A percentile compares a stretch with the other conserved stretches of the same genome.
Conservation (phyloP, 2,113 vertebrate species). For the Anolis sagrei region DNA sequence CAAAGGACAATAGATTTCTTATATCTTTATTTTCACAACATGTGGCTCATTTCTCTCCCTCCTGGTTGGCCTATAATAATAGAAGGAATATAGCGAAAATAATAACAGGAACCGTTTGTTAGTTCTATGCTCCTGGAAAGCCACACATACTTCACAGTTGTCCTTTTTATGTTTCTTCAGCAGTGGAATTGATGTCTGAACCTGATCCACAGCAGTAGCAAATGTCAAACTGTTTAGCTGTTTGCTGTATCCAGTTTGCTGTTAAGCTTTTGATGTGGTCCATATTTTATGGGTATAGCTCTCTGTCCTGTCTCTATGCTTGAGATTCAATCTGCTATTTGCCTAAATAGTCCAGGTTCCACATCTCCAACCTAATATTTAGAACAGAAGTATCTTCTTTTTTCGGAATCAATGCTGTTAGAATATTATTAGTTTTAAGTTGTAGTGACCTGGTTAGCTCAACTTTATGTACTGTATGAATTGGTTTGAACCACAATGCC, state of each 20-base stretch:
- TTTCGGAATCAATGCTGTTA: background rate
- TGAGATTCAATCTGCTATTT: fast-evolving
- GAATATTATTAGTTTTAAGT: background rate
- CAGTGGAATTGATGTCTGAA: conserved; percentile 28
- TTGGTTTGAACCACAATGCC: background rate
- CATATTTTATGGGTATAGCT: conserved; percentile 23
- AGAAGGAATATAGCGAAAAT: background rate
- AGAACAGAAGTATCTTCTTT: background rate
- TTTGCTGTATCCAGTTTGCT: conserved; percentile 45
- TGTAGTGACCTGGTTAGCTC: background rate
- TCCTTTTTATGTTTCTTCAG: conserved; percentile 31
- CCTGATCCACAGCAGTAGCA: conserved; percentile 9
- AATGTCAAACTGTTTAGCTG: conserved; percentile 40
- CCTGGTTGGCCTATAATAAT: background rate
- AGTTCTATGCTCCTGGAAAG: background rate
- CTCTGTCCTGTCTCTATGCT: conserved; percentile 13
- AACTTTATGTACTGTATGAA: background rate
- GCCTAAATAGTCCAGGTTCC: background rate
- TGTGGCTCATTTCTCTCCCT: background rate
- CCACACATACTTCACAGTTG: conserved; percentile 18
- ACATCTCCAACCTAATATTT: conserved; percentile 5
- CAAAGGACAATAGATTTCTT: background rate
- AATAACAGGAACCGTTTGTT: conserved; percentile 22
- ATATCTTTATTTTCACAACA: conserved; percentile 1
- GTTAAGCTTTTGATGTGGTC: conserved; percentile 35